Evolutionary conservation across 37 sponge, comb jelly and placozoan genomes (phyloP).

Genomic region (Dysidea cf. avara): DNA sequence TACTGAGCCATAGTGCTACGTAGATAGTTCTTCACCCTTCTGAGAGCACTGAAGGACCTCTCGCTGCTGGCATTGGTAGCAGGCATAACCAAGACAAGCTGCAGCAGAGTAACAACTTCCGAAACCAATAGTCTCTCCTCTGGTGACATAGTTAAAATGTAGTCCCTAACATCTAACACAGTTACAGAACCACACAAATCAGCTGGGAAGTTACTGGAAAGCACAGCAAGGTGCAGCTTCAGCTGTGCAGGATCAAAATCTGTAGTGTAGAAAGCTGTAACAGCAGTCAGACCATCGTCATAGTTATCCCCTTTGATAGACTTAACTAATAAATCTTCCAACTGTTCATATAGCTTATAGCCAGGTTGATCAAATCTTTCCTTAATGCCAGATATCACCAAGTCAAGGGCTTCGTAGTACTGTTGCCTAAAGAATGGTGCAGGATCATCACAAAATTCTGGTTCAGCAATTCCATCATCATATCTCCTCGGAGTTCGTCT

Average conservation of each 20-base stretch:
- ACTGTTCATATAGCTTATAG: not conserved
- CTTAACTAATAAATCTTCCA: constrained; percentile 4
- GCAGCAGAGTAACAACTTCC: constrained; percentile 1
- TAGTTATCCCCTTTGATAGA: not conserved
- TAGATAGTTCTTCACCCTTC: not conserved
- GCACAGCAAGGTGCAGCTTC: constrained; percentile 6
- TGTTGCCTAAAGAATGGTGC: not conserved
- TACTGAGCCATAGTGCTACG: not conserved
- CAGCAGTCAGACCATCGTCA: not conserved
- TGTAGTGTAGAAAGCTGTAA: not conserved
- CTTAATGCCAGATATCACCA: not conserved
- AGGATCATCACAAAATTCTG: not conserved
- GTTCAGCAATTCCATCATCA: constrained; percentile 23
- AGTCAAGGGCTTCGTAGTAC: constrained; percentile 37
- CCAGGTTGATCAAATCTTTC: constrained; percentile 23
- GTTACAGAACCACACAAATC: too few relatives aligned
- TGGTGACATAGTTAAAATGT: not conserved
- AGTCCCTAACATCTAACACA: not conserved
- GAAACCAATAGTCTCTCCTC: not conserved
- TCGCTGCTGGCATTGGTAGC: not conserved
- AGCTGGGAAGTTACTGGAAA: too few relatives aligned
- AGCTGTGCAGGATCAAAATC: constrained; percentile 12
- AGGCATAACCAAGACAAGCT: not conserved
- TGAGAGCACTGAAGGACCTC: not conserved
- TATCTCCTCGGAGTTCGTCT: constrained; percentile 1